Percentiles rank a stretch among this genome's conserved stretches.
These are phyloP conservation scores for Tricholaema leucomelas DNA, from an alignment of 2,113 vertebrate genomes.

Conservation along the genomic window DNA sequence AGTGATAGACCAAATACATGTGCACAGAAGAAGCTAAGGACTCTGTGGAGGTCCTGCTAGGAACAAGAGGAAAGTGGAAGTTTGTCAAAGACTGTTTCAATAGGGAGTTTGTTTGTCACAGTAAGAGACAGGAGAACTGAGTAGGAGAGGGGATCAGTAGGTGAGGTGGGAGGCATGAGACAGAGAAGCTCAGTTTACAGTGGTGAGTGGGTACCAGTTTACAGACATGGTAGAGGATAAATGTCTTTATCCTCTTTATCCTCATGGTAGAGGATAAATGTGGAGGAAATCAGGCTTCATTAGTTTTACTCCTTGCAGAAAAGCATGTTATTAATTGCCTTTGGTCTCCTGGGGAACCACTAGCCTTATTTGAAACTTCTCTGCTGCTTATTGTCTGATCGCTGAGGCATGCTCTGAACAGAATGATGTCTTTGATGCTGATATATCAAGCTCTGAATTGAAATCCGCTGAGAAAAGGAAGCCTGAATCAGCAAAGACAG, in stretches of 20 bases:
- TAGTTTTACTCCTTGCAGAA: slow-evolving; percentile 42
- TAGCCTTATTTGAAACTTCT: neutral
- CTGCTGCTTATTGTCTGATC: slow-evolving; percentile 1
- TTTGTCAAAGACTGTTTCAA: neutral
- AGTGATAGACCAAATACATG: neutral
- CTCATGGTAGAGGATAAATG: neutral
- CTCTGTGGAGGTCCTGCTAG: neutral
- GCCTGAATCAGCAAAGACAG: slow-evolving; percentile 47
- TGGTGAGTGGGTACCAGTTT: neutral
- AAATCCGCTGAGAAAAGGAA: slow-evolving; percentile 34
- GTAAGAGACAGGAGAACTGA: neutral
- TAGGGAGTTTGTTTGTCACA: neutral
- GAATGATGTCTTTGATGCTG: slow-evolving; percentile 39
- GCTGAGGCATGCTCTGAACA: slow-evolving; percentile 17
- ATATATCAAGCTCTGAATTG: slow-evolving; percentile 10
- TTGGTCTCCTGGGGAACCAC: slow-evolving; percentile 25
- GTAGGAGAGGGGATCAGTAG: neutral
- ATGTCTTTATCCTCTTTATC: too few species aligned
- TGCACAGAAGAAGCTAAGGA: neutral
- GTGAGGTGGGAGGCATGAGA: neutral
- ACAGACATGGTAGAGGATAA: neutral
- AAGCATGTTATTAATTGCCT: slow-evolving; percentile 47
- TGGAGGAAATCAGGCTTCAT: slow-evolving; percentile 52
- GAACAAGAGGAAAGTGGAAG: neutral
- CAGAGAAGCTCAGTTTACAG: neutral